Percentiles rank a stretch among this genome's conserved stretches.
Conservation (phyloP, 2,113 vertebrate genomes). For the Anguilla japonica region DNA sequence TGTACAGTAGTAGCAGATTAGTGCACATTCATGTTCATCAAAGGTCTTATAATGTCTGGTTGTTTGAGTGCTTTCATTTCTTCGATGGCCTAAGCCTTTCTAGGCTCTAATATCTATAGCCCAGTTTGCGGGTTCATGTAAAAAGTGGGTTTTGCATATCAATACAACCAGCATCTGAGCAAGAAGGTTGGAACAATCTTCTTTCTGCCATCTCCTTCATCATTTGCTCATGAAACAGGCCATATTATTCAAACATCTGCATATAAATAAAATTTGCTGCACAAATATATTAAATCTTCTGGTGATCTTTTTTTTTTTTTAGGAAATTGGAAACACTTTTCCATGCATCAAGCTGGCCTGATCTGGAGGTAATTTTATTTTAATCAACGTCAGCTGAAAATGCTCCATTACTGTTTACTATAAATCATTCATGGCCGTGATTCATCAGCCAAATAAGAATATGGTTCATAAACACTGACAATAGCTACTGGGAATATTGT, state of each 20-base stretch:
- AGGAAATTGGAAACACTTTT: slow-evolving; percentile 9
- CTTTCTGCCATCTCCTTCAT: neutral
- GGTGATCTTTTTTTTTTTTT: neutral
- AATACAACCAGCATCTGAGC: neutral
- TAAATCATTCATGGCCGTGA: neutral
- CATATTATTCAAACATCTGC: neutral
- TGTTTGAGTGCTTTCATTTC: neutral
- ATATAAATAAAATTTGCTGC: neutral
- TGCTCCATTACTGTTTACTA: slow-evolving; percentile 2
- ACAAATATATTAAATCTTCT: neutral
- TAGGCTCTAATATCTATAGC: neutral
- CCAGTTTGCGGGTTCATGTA: neutral
- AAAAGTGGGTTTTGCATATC: neutral
- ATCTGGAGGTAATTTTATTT: slow-evolving; percentile 2
- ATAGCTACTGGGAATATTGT: neutral
- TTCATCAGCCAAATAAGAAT: slow-evolving; percentile 1
- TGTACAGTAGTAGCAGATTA: neutral
- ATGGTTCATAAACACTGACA: slow-evolving; percentile 7
- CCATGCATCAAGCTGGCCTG: neutral
- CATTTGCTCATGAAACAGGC: neutral
- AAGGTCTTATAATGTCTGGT: neutral
- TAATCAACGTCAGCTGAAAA: slow-evolving; percentile 7
- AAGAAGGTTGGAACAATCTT: neutral
- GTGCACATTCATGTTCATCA: neutral
- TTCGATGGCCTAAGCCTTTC: neutral